Conservation (phyloP, 2,113 vertebrate species). For the Procavia capensis region DNA sequence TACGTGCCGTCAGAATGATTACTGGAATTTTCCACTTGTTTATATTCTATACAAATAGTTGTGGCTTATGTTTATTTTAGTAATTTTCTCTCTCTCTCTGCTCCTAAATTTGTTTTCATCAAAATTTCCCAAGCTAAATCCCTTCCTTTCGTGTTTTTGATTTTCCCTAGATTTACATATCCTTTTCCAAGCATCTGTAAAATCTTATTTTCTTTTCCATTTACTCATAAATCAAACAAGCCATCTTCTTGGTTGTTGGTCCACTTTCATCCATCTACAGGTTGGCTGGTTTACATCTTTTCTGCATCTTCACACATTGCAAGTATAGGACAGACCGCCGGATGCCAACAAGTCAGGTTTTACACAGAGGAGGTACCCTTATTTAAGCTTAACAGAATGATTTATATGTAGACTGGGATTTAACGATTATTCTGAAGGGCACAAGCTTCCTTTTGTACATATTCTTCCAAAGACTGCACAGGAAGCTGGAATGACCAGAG, state of each 20-base stretch:
- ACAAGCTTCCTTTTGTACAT: background rate
- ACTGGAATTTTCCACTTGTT: conserved; percentile 75
- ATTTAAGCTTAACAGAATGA: background rate
- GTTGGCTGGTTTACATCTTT: background rate
- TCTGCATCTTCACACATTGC: background rate
- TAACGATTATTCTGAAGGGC: background rate
- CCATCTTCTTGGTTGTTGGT: background rate
- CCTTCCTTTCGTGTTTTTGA: conserved; percentile 53
- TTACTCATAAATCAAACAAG: conserved; percentile 51
- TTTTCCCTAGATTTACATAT: conserved; percentile 48
- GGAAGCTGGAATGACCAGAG: background rate
- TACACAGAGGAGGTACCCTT: background rate
- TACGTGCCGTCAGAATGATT: background rate
- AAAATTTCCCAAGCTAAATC: conserved; percentile 68
- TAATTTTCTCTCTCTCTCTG: conserved; percentile 23
- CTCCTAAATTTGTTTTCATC: conserved; percentile 76
- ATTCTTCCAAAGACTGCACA: rapidly evolving
- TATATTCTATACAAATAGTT: conserved; percentile 67
- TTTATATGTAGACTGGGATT: background rate
- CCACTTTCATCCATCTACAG: background rate
- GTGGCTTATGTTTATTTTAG: conserved; percentile 68
- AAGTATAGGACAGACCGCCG: background rate
- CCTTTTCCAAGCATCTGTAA: conserved; percentile 54
- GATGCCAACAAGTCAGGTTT: background rate
- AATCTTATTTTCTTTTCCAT: conserved; percentile 63